Conservation (phyloP, 64 coral and sea anemone species). For the Dendronephthya gigantea region DNA sequence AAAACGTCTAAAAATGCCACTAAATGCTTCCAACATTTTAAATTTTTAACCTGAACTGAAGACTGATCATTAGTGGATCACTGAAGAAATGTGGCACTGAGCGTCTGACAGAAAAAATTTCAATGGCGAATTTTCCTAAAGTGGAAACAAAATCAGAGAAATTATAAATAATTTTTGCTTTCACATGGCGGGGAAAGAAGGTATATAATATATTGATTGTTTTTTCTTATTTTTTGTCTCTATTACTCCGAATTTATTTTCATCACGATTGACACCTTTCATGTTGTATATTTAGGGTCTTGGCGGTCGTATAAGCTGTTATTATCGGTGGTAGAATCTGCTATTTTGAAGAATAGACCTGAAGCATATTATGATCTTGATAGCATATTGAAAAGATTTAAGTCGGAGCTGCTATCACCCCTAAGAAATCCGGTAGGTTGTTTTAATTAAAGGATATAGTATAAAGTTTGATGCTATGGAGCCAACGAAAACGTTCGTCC, state of each 20-base stretch:
- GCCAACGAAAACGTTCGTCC: neutral
- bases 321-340: slow-evolving; percentile 65
- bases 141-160: neutral
- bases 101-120: no score
- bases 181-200: slow-evolving; percentile 14
- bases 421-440: slow-evolving; percentile 87
- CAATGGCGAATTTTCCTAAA: neutral
- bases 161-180: neutral
- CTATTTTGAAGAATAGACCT: slow-evolving; percentile 69
- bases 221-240: neutral
- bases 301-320: slow-evolving; percentile 91
- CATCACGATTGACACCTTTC: neutral
- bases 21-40: no score
- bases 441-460: no score
- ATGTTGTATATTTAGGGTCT: slow-evolving; percentile 37
- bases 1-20: no score
- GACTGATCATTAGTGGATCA: no score
- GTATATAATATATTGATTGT: neutral
- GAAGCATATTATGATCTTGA: slow-evolving; percentile 80
- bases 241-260: neutral
- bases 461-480: neutral
- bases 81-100: no score
- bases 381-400: slow-evolving; percentile 66
- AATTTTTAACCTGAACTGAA: no score
- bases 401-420: slow-evolving; percentile 67